phyloP scores from a whole-genome alignment of 2,113 vertebrate species.

The Rhea pennata region DNA sequence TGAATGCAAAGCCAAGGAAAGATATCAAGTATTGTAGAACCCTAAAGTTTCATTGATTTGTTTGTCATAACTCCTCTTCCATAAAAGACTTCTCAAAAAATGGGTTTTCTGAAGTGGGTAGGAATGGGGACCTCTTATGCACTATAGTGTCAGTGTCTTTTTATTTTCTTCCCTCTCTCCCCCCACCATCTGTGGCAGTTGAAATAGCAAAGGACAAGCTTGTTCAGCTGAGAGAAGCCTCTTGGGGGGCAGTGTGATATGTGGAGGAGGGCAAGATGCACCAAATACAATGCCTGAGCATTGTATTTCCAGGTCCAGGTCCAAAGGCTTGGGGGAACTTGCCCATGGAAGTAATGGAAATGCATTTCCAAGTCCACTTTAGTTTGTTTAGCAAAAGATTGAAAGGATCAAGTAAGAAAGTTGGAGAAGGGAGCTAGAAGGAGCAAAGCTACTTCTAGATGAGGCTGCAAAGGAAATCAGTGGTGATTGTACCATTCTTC shows the following conservation, averaged over 20 bases:
- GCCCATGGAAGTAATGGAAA: neutral
- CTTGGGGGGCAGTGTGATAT: neutral
- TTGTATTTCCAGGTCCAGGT: neutral
- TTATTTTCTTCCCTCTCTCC: neutral
- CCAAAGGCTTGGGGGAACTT: too few relatives aligned
- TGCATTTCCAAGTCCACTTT: neutral
- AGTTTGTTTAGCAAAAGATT: neutral
- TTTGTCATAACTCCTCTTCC: neutral
- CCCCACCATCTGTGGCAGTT: neutral
- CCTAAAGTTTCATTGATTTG: neutral
- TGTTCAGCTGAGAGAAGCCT: neutral
- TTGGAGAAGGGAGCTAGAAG: neutral
- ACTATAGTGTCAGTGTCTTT: neutral
- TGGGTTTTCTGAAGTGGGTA: neutral
- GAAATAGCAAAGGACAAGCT: neutral
- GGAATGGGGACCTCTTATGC: fast-evolving
- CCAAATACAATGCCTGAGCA: neutral
- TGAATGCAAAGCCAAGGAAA: neutral
- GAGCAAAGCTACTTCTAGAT: neutral
- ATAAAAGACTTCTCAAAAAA: neutral
- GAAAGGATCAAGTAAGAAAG: neutral
- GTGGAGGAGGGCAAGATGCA: neutral
- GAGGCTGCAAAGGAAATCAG: neutral
- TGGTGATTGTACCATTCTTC: neutral
- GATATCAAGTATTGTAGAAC: neutral